A percentile compares a stretch with the other conserved stretches of the same genome.
Conservation (phyloP, 1,140 invertebrate species). For the Limonius californicus region DNA sequence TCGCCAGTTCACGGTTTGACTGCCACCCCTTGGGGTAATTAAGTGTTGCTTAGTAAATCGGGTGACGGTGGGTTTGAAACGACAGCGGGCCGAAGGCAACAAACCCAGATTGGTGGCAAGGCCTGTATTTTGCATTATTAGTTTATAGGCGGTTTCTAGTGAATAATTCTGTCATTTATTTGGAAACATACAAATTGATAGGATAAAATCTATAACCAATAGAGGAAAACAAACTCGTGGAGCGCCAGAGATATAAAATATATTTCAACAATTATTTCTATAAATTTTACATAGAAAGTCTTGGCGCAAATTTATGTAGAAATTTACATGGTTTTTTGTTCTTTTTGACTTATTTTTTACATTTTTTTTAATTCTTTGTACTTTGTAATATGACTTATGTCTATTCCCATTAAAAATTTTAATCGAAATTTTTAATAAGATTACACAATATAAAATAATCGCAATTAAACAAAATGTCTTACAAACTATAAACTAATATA, state of each 20-base stretch:
- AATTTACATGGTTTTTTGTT: slow-evolving; percentile 9
- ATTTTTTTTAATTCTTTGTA: slow-evolving; percentile 26
- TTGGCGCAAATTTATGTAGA: slow-evolving; percentile 19
- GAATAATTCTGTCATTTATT: too few relatives aligned
- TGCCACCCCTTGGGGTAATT: too few relatives aligned
- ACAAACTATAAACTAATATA: slow-evolving; percentile 26
- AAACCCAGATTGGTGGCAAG: too few relatives aligned
- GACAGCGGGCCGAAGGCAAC: too few relatives aligned
- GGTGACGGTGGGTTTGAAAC: too few relatives aligned
- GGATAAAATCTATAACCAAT: too few relatives aligned
- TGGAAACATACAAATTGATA: too few relatives aligned
- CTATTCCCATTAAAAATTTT: slow-evolving; percentile 29
- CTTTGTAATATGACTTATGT: slow-evolving; percentile 26
- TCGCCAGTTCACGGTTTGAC: too few relatives aligned
- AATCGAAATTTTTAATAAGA: slow-evolving; percentile 25
- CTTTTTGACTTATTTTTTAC: slow-evolving; percentile 22
- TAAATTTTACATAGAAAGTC: slow-evolving; percentile 19
- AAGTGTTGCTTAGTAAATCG: too few relatives aligned
- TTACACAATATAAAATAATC: slow-evolving; percentile 25
- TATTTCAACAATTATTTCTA: slow-evolving; percentile 13
- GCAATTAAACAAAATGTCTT: slow-evolving; percentile 22
- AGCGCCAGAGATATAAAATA: slow-evolving; percentile 14
- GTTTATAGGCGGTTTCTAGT: too few relatives aligned
- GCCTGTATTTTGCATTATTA: too few relatives aligned
- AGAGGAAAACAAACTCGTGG: not conserved